These are phyloP conservation scores for Pseudochirops cupreus DNA, from an alignment of 2,797 vertebrate species.

Conservation along the genomic window DNA sequence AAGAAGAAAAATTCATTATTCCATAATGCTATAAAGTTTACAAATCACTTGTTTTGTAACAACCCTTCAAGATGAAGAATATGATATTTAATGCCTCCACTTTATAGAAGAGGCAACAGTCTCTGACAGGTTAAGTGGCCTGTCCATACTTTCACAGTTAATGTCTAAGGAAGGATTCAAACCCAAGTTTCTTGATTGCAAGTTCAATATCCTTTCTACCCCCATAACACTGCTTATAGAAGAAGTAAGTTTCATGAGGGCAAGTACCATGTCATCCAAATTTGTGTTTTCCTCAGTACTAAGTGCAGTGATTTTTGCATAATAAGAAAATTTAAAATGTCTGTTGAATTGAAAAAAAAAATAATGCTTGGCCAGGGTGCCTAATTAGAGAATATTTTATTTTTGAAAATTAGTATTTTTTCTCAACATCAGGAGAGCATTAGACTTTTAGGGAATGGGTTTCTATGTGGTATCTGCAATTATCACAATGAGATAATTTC, in stretches of 20 bases:
- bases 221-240: neutral
- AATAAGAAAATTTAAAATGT: neutral
- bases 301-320: neutral
- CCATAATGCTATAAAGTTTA: neutral
- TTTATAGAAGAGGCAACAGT: neutral
- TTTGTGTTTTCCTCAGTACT: neutral
- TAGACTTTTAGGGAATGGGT: neutral
- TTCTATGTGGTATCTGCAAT: neutral
- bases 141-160: neutral
- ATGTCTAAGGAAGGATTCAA: neutral
- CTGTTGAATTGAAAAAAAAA: neutral
- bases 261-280: neutral
- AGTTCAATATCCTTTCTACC: neutral
- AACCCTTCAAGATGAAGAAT: neutral
- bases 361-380: neutral
- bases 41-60: neutral
- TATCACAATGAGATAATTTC: neutral
- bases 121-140: neutral
- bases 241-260: neutral
- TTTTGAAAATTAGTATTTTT: neutral
- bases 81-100: neutral
- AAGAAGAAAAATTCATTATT: neutral
- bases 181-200: neutral
- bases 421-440: neutral
- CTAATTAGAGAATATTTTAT: neutral